These are phyloP conservation scores for Drosophila teissieri DNA, from an alignment of 1,140 invertebrate species.

Conservation along the genomic window DNA sequence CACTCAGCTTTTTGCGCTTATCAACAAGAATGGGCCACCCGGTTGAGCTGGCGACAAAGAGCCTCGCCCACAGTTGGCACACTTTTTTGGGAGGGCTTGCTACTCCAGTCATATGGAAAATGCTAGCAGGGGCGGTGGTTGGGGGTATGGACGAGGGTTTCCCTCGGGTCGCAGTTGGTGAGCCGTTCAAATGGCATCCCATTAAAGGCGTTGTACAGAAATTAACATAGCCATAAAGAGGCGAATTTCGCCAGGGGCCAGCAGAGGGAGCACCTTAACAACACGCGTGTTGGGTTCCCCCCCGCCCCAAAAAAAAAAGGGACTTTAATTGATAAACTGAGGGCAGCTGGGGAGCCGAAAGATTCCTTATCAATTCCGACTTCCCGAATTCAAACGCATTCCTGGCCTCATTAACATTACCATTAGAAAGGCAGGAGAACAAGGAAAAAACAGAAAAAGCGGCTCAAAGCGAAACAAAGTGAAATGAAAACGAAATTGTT, in stretches of 20 bases:
- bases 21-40: conserved; percentile 33
- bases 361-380: conserved; percentile 44
- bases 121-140: background rate
- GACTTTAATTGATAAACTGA: conserved; percentile 32
- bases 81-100: conserved; percentile 52
- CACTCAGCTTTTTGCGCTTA: conserved; percentile 47
- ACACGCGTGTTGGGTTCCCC: conserved; percentile 18
- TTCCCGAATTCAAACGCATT: conserved; percentile 36
- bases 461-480: conserved; percentile 35
- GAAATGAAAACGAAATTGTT: conserved; percentile 65
- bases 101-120: background rate
- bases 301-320: conserved; percentile 7
- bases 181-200: conserved; percentile 58
- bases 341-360: conserved; percentile 4
- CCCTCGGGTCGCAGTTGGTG: conserved; percentile 10
- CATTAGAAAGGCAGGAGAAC: conserved; percentile 31
- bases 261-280: conserved; percentile 2
- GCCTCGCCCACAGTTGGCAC: conserved; percentile 65
- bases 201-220: conserved; percentile 73
- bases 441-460: conserved; percentile 8
- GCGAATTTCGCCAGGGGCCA: conserved; percentile 34
- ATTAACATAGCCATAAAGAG: conserved; percentile 76
- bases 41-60: conserved; percentile 36
- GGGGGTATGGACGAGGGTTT: background rate
- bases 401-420: conserved; percentile 49